A percentile compares a stretch with the other conserved stretches of the same genome.
Evolutionary conservation across 2,113 vertebrate genomes (phyloP).

Genomic region (Lynx canadensis): DNA sequence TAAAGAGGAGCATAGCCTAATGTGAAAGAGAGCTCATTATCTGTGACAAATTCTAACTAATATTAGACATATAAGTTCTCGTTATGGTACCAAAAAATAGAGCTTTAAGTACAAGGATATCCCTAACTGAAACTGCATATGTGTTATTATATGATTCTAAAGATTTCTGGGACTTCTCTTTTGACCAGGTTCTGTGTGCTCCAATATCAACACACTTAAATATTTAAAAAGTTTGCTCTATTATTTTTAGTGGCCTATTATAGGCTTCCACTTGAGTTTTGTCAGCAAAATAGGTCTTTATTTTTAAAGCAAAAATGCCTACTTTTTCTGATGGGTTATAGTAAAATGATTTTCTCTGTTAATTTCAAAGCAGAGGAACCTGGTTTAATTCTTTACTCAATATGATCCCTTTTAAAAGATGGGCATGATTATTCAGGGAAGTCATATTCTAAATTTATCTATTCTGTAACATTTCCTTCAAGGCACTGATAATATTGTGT

Average conservation of each 20-base stretch:
- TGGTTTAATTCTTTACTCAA: constrained; percentile 13
- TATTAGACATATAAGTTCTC: neutral
- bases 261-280: neutral
- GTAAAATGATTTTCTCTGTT: neutral
- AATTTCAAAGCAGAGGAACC: neutral
- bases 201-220: neutral
- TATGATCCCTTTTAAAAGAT: neutral
- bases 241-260: neutral
- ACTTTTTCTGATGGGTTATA: neutral
- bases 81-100: neutral
- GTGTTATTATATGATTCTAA: neutral
- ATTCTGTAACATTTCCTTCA: neutral
- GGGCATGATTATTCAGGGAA: neutral
- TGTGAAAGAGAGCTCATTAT: neutral
- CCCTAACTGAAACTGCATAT: neutral
- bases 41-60: neutral
- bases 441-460: neutral
- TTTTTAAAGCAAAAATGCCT: constrained; percentile 11
- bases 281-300: neutral
- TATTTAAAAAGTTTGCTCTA: neutral
- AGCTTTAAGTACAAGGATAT: neutral
- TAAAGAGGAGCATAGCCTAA: neutral
- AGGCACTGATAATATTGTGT: neutral
- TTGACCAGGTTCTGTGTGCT: neutral
- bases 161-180: neutral